Evolutionary conservation across 2,113 vertebrate genomes (phyloP), one percentile per base, ranked within the genome.

Genomic region (Cervus canadensis): DNA sequence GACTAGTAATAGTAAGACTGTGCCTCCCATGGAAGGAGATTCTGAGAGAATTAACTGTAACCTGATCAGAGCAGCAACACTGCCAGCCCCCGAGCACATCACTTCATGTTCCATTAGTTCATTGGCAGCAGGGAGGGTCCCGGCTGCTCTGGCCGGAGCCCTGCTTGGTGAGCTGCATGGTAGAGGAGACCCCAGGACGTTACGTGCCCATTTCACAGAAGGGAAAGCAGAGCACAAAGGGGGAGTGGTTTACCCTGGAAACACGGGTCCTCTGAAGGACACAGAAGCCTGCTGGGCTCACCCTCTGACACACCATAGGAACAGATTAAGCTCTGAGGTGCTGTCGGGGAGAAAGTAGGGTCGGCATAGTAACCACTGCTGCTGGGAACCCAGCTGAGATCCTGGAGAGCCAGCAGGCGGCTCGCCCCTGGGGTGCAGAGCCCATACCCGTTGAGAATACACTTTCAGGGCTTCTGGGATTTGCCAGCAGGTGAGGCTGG

Each of bases 1-100:
- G 60, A 48, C 19, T 2, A 62, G 71, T 54, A 92, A 52, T 2
- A 57, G 62, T 36, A 91, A 52, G 74, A 12, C 83, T 0, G 6
- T 74, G 82, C 7, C 48, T 85, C 74, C 84, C 57, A 12, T 54
- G 40, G 17, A 81, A 83, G 78, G 76, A 93, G 64, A 62, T 28
- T 48, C 86, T 94, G 40, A 45, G 86, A 97, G 93, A 83, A 85
- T 62, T 33, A 78, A 52, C 62, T 40, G 84, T 89, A 83, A 94
- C n/a, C 84, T 54, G 87, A 97, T 56, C 43, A 36, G 96, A 86
- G 64, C 19, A 79, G 82, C 56, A 52, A 48, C 90, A 95, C 2
- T 1, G 3, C 16, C 56, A 40, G 60, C 52, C 12, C 21, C 15
- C 1, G 1, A 45, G 33, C n/a, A 60, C n/a, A 36, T 1, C 1